A percentile compares a stretch with the other conserved stretches of the same genome.
Evolutionary conservation across 2,113 vertebrate species (phyloP).

Genomic region (Dendropsophus ebraccatus): DNA sequence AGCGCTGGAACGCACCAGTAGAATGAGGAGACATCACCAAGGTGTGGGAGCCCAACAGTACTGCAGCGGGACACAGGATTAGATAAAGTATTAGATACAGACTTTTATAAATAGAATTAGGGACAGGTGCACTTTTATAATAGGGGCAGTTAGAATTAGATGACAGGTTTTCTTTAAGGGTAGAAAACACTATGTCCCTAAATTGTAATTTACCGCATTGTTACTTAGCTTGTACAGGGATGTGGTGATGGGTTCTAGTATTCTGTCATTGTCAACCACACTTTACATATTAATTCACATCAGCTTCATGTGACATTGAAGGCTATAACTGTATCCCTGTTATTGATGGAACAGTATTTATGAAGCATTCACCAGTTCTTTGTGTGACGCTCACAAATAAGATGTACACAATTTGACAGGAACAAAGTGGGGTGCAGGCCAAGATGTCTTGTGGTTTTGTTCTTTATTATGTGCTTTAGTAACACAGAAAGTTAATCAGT

Average conservation of each 20-base stretch:
- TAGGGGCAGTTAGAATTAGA: too few species aligned
- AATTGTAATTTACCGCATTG: constrained; percentile 4
- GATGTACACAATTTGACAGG: constrained; percentile 15
- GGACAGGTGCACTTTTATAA: too few species aligned
- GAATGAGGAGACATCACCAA: too few species aligned
- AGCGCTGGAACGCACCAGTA: too few species aligned
- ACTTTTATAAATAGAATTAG: too few species aligned
- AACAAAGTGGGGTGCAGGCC: background rate
- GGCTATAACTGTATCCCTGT: background rate
- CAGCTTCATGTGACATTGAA: background rate
- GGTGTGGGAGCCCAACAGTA: too few species aligned
- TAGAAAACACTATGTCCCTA: background rate
- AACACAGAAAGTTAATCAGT: constrained; percentile 53
- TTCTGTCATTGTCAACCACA: constrained; percentile 26
- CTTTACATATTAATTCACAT: constrained; percentile 23
- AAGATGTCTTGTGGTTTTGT: constrained; percentile 35
- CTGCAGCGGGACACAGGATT: too few species aligned
- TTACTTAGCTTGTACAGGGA: background rate
- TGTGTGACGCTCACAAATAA: constrained; percentile 3
- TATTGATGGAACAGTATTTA: background rate
- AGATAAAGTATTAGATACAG: too few species aligned
- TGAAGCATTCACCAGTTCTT: background rate
- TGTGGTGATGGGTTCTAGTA: constrained; percentile 1
- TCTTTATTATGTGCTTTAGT: constrained; percentile 44
- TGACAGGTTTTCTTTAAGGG: too few species aligned